Evolutionary conservation across 2,113 vertebrate genomes (phyloP).

Genomic region (Cottus gobio): DNA sequence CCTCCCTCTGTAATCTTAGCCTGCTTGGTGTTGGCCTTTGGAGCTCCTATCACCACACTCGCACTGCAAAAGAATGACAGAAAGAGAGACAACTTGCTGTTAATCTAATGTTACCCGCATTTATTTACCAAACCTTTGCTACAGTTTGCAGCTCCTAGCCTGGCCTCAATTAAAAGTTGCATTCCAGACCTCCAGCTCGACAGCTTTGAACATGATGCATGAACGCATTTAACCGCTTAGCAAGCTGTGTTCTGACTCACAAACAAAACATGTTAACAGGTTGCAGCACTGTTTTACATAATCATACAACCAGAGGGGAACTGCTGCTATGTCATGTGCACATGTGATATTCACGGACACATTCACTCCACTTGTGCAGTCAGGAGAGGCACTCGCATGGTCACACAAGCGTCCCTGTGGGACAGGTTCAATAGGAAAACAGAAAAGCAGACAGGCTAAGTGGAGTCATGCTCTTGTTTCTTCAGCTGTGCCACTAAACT

Average conservation of each 20-base stretch:
- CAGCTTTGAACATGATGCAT: slow-evolving; percentile 37
- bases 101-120: slow-evolving; percentile 19
- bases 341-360: slow-evolving; percentile 27
- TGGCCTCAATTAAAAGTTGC: slow-evolving; percentile 56
- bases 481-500: slow-evolving; percentile 74
- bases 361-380: slow-evolving; percentile 24
- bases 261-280: slow-evolving; percentile 65
- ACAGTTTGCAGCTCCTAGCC: slow-evolving; percentile 20
- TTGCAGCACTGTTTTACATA: slow-evolving; percentile 58
- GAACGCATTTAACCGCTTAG: slow-evolving; percentile 32
- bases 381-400: slow-evolving; percentile 47
- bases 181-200: slow-evolving; percentile 56
- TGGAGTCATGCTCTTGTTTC: slow-evolving; percentile 77
- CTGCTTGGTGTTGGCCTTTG: slow-evolving; percentile 89
- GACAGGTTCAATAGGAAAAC: slow-evolving; percentile 74
- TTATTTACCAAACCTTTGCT: not conserved
- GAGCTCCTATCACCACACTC: slow-evolving; percentile 91
- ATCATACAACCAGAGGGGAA: slow-evolving; percentile 34
- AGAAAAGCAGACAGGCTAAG: slow-evolving; percentile 74
- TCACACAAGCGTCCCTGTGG: slow-evolving; percentile 53
- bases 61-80: slow-evolving; percentile 75
- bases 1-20: slow-evolving; percentile 86
- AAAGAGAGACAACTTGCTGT: slow-evolving; percentile 17
- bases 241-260: slow-evolving; percentile 30
- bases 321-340: slow-evolving; percentile 42